phyloP scores from a whole-genome alignment of 30 jellyfish, hydroid and myxozoan species.

The Aurelia aurita complex sp. Pacific region DNA sequence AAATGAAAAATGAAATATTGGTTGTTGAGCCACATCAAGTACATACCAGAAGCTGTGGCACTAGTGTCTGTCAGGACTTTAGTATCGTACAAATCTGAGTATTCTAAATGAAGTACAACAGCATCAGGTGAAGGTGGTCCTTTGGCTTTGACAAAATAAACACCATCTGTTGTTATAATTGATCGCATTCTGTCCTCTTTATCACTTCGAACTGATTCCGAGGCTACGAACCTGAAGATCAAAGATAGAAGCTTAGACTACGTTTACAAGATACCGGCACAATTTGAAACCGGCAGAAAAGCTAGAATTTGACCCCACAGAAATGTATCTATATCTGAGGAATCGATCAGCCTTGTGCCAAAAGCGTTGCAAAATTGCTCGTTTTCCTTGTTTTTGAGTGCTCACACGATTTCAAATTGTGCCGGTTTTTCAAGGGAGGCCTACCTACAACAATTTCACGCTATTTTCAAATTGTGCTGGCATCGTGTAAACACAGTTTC shows the following conservation, averaged over 20 bases:
- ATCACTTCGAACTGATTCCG: conserved; percentile 85
- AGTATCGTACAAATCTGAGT: conserved; percentile 56
- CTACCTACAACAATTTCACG: too few relatives aligned
- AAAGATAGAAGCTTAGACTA: background rate
- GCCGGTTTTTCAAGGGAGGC: too few relatives aligned
- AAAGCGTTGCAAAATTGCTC: too few relatives aligned
- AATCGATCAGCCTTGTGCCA: too few relatives aligned
- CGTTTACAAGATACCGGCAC: background rate
- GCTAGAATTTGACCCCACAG: too few relatives aligned
- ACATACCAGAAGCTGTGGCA: background rate
- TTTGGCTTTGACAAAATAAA: conserved; percentile 81
- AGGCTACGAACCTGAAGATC: conserved; percentile 73
- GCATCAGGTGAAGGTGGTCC: conserved; percentile 90
- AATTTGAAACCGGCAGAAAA: too few relatives aligned
- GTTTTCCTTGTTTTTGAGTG: too few relatives aligned
- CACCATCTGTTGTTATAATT: conserved; percentile 84
- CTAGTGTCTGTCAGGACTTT: conserved; percentile 19
- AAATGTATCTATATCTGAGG: too few relatives aligned
- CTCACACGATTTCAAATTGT: too few relatives aligned
- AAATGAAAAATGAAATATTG: background rate
- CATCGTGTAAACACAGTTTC: too few relatives aligned
- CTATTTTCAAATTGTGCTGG: too few relatives aligned
- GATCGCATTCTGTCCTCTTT: conserved; percentile 77
- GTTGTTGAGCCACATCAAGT: background rate
- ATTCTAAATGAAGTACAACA: conserved; percentile 82